phyloP scores from a whole-genome alignment of 1,140 invertebrate genomes.

The Tetramorium alpestre region DNA sequence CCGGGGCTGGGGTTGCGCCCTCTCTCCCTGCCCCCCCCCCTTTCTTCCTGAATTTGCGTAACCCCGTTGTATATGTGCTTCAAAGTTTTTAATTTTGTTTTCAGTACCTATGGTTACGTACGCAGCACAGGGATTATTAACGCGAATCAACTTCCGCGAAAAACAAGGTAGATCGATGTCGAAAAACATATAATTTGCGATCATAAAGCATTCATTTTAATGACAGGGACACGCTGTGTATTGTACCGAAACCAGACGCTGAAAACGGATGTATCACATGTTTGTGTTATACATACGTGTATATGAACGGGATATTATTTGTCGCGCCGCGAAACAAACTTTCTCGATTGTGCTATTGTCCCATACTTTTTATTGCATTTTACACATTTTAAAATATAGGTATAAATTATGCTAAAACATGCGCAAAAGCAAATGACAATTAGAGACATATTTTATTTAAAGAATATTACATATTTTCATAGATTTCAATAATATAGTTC shows the following conservation, averaged over 20 bases:
- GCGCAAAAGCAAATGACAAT: background rate
- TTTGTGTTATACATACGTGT: background rate
- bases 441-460: background rate
- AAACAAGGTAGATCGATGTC: slow-evolving; percentile 6
- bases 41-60: background rate
- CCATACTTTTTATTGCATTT: background rate
- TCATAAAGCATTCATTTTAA: slow-evolving; percentile 37
- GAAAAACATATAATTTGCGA: slow-evolving; percentile 41
- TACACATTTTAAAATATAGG: background rate
- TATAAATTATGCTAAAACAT: background rate
- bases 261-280: slow-evolving; percentile 15
- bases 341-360: background rate
- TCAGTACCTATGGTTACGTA: slow-evolving; percentile 1
- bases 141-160: slow-evolving; percentile 38
- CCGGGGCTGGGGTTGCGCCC: background rate
- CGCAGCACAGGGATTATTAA: slow-evolving; percentile 22
- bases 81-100: slow-evolving; percentile 55
- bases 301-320: background rate
- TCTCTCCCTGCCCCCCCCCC: too few species aligned
- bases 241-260: slow-evolving; percentile 15
- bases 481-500: background rate
- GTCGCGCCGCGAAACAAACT: background rate
- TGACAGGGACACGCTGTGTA: background rate
- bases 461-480: background rate
- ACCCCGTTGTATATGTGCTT: background rate